Percentiles rank a stretch among this genome's conserved stretches.
Evolutionary conservation across 2,113 vertebrate genomes (phyloP).

Genomic region (Rafetus swinhoei): DNA sequence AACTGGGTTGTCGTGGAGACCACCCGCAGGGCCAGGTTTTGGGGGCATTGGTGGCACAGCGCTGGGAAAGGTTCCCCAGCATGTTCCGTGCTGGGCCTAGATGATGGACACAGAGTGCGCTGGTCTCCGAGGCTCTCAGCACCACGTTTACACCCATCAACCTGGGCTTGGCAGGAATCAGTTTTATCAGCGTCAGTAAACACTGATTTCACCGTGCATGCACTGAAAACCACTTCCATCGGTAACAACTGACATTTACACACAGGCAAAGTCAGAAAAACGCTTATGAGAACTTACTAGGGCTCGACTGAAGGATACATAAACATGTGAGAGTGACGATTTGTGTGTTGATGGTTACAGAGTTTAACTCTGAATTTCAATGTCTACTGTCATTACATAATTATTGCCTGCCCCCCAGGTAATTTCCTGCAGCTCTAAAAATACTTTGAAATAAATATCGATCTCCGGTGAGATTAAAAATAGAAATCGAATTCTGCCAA

Average conservation of each 20-base stretch:
- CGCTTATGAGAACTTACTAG: background rate
- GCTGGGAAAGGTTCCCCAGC: background rate
- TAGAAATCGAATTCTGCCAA: background rate
- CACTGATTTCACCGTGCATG: accelerated
- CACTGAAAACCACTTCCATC: background rate
- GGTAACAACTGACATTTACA: background rate
- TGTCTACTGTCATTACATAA: background rate
- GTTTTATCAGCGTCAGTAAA: background rate
- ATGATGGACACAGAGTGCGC: background rate
- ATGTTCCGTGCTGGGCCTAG: too few relatives aligned
- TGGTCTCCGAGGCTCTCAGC: background rate
- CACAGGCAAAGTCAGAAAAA: background rate
- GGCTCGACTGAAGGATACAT: background rate
- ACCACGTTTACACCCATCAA: background rate
- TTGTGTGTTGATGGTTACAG: background rate
- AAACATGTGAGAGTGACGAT: background rate
- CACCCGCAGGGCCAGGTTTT: background rate
- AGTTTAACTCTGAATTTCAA: background rate
- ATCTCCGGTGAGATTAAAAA: background rate
- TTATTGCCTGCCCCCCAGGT: background rate
- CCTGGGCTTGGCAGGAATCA: background rate
- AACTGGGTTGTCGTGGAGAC: background rate
- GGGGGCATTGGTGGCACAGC: background rate
- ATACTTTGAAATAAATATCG: background rate
- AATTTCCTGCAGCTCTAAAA: background rate